Percentiles rank a stretch among this genome's conserved stretches.
phyloP scores from a whole-genome alignment of 2,113 vertebrate genomes.

The Ictalurus punctatus region DNA sequence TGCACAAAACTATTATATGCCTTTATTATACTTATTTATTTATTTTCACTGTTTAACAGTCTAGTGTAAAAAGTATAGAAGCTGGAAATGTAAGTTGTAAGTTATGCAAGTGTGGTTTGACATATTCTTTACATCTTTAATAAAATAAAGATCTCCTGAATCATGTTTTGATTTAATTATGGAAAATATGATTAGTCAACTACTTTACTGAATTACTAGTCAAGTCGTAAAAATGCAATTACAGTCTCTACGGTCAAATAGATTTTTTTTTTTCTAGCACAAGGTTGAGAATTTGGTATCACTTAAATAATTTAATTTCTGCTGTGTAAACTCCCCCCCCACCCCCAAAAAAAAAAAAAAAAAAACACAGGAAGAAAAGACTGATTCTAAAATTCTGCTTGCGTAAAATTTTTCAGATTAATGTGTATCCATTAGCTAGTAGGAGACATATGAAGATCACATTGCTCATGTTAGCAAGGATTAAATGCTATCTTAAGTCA shows the following conservation, averaged over 20 bases:
- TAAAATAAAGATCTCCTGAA: background rate
- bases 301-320: background rate
- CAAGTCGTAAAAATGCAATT: background rate
- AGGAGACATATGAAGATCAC: background rate
- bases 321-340: background rate
- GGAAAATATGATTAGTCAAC: too few relatives aligned
- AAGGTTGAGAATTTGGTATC: background rate
- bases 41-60: background rate
- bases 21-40: background rate
- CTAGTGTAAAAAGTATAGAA: background rate
- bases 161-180: background rate
- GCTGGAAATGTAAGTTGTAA: background rate
- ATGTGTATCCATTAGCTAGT: background rate
- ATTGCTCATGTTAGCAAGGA: slow-evolving; percentile 6
- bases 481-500: background rate
- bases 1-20: background rate
- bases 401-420: background rate
- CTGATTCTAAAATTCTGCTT: background rate
- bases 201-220: background rate
- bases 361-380: background rate
- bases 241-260: background rate
- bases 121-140: background rate
- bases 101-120: background rate
- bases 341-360: too few relatives aligned
- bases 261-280: background rate